Percentiles rank a stretch among this genome's conserved stretches.
Evolutionary conservation across 64 coral and sea anemone species (phyloP).

Genomic region (Stichodactyla mertensii): DNA sequence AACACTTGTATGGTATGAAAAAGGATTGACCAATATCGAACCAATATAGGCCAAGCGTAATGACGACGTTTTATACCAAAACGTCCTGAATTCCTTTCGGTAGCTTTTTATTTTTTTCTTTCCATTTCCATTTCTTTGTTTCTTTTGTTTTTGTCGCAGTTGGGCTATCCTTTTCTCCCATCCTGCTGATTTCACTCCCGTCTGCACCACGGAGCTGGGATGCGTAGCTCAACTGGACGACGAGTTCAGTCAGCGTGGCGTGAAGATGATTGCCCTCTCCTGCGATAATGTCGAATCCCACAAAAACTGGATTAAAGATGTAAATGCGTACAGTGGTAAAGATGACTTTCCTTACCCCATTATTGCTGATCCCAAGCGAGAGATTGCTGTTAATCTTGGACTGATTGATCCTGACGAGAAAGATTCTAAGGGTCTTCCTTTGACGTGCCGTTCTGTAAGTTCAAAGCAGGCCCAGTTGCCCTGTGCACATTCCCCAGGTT

Average conservation of each 20-base stretch:
- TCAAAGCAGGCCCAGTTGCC: too few relatives aligned
- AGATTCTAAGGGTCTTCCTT: constrained; percentile 65
- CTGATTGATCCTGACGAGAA: constrained; percentile 98
- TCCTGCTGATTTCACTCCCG: constrained; percentile 94
- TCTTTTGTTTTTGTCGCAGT: constrained; percentile 4
- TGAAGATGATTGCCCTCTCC: constrained; percentile 88
- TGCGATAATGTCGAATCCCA: constrained; percentile 76
- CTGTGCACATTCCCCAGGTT: too few relatives aligned
- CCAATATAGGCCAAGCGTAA: too few relatives aligned
- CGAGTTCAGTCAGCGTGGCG: constrained; percentile 69
- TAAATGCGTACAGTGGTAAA: constrained; percentile 20
- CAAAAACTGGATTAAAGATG: constrained; percentile 86
- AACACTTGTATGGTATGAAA: too few relatives aligned
- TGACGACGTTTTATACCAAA: too few relatives aligned
- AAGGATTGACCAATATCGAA: too few relatives aligned
- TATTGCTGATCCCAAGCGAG: constrained; percentile 82
- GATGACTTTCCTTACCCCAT: constrained; percentile 74
- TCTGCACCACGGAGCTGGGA: constrained; percentile 91
- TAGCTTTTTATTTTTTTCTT: too few relatives aligned
- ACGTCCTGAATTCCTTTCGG: too few relatives aligned
- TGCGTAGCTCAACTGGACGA: constrained; percentile 42
- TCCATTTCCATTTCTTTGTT: too few relatives aligned
- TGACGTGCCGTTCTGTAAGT: constrained; percentile 97
- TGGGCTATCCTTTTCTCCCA: constrained; percentile 95
- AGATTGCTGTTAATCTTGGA: constrained; percentile 83